Percentiles rank a stretch among this genome's conserved stretches.
Conservation (phyloP, 2,113 vertebrate genomes). For the Furnarius figulus region DNA sequence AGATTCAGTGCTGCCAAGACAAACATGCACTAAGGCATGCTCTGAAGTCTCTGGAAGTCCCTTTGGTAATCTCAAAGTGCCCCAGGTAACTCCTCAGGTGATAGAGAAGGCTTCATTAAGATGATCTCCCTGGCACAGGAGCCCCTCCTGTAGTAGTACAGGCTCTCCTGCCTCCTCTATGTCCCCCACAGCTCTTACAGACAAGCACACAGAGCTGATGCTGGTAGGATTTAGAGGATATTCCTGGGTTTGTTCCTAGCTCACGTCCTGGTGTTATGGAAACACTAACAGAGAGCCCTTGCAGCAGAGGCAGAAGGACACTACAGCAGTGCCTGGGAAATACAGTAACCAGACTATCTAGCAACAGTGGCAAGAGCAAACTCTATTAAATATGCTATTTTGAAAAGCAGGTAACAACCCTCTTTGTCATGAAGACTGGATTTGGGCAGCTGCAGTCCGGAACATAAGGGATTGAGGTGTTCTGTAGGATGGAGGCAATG, state of each 20-base stretch:
- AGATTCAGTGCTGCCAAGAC: background rate
- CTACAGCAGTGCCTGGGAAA: background rate
- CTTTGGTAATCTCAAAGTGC: background rate
- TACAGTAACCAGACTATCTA: background rate
- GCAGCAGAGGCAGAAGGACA: background rate
- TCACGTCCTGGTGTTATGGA: rapidly evolving
- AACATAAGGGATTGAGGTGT: background rate
- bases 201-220: background rate
- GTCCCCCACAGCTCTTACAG: background rate
- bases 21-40: background rate
- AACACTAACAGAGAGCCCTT: background rate
- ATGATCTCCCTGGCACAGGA: background rate
- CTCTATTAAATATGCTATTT: background rate
- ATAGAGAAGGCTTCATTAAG: background rate
- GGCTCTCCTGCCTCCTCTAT: background rate
- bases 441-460: background rate
- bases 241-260: background rate
- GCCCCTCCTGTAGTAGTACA: background rate
- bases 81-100: background rate
- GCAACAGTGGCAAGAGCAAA: background rate
- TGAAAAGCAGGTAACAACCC: background rate
- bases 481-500: background rate
- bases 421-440: background rate
- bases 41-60: background rate
- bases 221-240: background rate